Evolutionary conservation across 37 sponge, comb jelly and placozoan genomes (phyloP).

Genomic region (Petrosia ficiformis): DNA sequence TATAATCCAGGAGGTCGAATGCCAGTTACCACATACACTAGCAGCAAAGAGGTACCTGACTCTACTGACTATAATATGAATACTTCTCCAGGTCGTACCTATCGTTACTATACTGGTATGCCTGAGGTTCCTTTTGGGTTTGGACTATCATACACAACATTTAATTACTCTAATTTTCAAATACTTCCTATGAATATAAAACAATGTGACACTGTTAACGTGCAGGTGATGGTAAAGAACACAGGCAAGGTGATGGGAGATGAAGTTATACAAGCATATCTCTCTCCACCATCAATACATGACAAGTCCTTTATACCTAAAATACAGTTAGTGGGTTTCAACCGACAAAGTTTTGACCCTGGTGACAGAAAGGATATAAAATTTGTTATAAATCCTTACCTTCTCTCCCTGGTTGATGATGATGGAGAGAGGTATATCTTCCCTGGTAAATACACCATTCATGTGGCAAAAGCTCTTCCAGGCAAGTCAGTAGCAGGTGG

Average conservation of each 20-base stretch:
- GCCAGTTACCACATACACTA: constrained; percentile 32
- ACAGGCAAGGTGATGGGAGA: constrained; percentile 37
- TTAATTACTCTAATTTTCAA: constrained; percentile 27
- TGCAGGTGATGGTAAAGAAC: constrained; percentile 40
- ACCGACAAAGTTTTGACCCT: constrained; percentile 13
- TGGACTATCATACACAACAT: constrained; percentile 48
- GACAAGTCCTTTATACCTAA: constrained; percentile 24
- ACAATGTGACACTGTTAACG: constrained; percentile 24
- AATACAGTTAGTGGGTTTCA: constrained; percentile 46
- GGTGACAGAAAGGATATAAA: neutral
- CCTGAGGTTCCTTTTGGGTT: constrained; percentile 50
- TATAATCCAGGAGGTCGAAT: constrained; percentile 60
- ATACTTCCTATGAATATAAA: constrained; percentile 12
- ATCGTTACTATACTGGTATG: constrained; percentile 28
- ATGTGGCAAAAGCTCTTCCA: neutral
- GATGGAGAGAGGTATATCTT: constrained; percentile 41
- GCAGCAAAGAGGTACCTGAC: constrained; percentile 14
- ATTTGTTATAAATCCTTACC: constrained; percentile 40
- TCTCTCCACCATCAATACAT: constrained; percentile 18
- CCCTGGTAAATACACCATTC: constrained; percentile 45
- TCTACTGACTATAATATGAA: constrained; percentile 42
- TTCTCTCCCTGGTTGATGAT: constrained; percentile 39
- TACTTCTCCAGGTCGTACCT: constrained; percentile 41
- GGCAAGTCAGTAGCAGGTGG: neutral
- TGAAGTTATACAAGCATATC: constrained; percentile 61